phyloP scores from a whole-genome alignment of 2,888 invertebrate species.

The Emesis russula region DNA sequence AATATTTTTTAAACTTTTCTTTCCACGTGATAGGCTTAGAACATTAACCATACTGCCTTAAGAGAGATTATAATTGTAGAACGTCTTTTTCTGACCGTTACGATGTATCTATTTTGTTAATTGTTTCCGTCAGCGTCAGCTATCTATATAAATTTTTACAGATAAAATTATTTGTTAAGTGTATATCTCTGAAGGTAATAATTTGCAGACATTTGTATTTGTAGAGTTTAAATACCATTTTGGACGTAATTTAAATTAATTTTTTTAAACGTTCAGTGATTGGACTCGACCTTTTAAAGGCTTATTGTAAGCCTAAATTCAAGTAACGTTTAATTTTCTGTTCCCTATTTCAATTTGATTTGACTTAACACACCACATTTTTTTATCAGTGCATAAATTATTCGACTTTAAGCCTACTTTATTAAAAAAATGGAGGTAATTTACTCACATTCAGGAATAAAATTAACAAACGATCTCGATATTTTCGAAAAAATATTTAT shows the following conservation, averaged over 20 bases:
- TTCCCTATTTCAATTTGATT: background rate
- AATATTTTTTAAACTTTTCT: too few relatives aligned
- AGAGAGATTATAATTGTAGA: background rate
- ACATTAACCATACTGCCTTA: background rate
- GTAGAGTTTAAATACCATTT: too few relatives aligned
- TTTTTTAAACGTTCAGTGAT: too few relatives aligned
- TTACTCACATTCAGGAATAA: background rate
- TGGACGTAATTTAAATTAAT: too few relatives aligned
- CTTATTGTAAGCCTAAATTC: background rate
- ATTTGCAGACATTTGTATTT: too few relatives aligned
- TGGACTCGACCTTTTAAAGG: too few relatives aligned
- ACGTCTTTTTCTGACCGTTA: background rate
- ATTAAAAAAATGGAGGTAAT: background rate
- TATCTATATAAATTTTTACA: too few relatives aligned
- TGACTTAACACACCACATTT: too few relatives aligned
- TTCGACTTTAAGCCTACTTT: background rate
- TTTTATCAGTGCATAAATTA: background rate
- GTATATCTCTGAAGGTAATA: too few relatives aligned
- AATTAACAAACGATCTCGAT: constrained; percentile 20
- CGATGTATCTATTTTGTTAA: too few relatives aligned
- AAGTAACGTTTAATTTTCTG: background rate
- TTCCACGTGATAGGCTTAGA: background rate
- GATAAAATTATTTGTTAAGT: too few relatives aligned
- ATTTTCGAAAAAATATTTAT: constrained; percentile 15
- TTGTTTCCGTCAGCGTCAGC: too few relatives aligned